Evolutionary conservation across 2,888 invertebrate genomes (phyloP).

Genomic region (Leucoptera coffeella): DNA sequence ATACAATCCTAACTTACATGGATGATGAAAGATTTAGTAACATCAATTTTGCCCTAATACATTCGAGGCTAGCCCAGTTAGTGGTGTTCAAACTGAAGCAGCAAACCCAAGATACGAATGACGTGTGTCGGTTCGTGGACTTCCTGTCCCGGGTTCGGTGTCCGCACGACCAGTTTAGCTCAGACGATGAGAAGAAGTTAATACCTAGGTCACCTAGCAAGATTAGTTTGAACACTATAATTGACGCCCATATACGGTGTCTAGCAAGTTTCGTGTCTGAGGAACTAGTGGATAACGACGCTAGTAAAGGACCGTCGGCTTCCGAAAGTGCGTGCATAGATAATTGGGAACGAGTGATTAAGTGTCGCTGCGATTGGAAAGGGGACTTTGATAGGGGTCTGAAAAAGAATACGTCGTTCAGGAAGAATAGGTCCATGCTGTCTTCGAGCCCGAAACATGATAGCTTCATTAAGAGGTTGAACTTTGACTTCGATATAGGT

Average conservation of each 20-base stretch:
- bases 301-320: constrained; percentile 34
- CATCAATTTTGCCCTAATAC: constrained; percentile 60
- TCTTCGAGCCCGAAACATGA: constrained; percentile 37
- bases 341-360: constrained; percentile 50
- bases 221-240: constrained; percentile 19
- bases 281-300: constrained; percentile 24
- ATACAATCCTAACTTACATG: constrained; percentile 62
- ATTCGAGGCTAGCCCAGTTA: constrained; percentile 58
- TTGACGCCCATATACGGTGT: constrained; percentile 31
- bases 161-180: constrained; percentile 50
- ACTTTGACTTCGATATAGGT: constrained; percentile 43
- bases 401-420: constrained; percentile 44
- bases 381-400: constrained; percentile 41
- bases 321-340: constrained; percentile 52
- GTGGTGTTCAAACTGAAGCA: constrained; percentile 54
- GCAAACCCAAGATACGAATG: constrained; percentile 30
- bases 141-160: constrained; percentile 29
- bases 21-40: constrained; percentile 59
- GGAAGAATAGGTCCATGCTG: constrained; percentile 43
- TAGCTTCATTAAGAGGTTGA: constrained; percentile 29
- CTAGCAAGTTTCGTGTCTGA: constrained; percentile 36
- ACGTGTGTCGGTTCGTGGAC: constrained; percentile 26
- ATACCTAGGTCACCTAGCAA: constrained; percentile 23
- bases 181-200: constrained; percentile 46
- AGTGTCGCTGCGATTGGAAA: constrained; percentile 62